Percentiles rank a stretch among this genome's conserved stretches.
Conservation (phyloP, 2,888 invertebrate genomes). For the Alloplasta piceator region DNA sequence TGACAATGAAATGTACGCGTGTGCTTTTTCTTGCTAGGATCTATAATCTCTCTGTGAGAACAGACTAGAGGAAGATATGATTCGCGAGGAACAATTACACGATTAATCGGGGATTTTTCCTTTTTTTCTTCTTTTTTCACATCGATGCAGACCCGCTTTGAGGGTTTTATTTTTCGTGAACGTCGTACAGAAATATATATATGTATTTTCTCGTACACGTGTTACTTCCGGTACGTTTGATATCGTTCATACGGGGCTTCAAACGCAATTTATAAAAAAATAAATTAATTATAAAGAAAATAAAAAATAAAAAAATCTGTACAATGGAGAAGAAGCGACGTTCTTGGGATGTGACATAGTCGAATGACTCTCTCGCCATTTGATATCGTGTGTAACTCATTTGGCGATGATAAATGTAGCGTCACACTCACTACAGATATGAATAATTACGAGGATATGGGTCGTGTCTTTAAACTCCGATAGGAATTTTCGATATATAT, state of each 20-base stretch:
- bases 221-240: constrained; percentile 14
- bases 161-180: neutral
- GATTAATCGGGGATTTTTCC: constrained; percentile 2
- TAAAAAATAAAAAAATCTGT: constrained; percentile 53
- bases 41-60: constrained; percentile 17
- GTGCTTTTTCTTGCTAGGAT: constrained; percentile 6
- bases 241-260: constrained; percentile 28
- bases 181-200: constrained; percentile 25
- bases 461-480: constrained; percentile 42
- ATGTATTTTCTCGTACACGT: constrained; percentile 3
- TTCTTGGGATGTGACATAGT: neutral
- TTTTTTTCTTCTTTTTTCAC: constrained; percentile 2
- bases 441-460: constrained; percentile 52
- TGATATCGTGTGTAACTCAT: constrained; percentile 58
- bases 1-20: constrained; percentile 52
- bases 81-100: constrained; percentile 67
- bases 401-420: constrained; percentile 46
- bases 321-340: constrained; percentile 36
- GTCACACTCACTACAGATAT: constrained; percentile 36
- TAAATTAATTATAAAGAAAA: constrained; percentile 6
- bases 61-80: constrained; percentile 68
- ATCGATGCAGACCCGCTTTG: neutral
- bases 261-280: too few species aligned
- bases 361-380: constrained; percentile 43
- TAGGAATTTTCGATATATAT: constrained; percentile 37